Evolutionary conservation across 2,888 invertebrate genomes (phyloP).

Genomic region (Hemicrepidius hirtus): DNA sequence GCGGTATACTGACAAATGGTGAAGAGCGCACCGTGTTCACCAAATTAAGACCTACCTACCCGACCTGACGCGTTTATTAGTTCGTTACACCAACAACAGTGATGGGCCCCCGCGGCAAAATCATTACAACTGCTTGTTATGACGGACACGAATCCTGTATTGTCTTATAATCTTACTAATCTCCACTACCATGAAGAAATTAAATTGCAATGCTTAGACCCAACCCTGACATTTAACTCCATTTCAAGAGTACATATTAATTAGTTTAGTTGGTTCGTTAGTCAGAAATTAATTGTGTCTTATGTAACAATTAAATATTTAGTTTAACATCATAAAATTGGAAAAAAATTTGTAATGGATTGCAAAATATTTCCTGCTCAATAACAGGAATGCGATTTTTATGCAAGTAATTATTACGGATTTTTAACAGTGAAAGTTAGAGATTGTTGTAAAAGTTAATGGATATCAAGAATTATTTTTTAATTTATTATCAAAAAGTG

Average conservation of each 20-base stretch:
- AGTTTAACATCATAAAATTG: background rate
- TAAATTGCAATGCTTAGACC: no score
- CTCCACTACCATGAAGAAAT: no score
- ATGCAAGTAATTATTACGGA: background rate
- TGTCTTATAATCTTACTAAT: background rate
- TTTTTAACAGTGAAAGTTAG: slow-evolving; percentile 15
- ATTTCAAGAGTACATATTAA: no score
- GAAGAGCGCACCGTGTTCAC: slow-evolving; percentile 50
- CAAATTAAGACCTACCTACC: slow-evolving; percentile 58
- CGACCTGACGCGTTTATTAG: slow-evolving; percentile 54
- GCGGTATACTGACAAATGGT: slow-evolving; percentile 55
- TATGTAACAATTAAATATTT: no score
- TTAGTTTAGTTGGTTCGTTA: no score
- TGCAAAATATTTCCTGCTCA: background rate
- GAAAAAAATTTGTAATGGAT: background rate
- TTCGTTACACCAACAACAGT: slow-evolving; percentile 54
- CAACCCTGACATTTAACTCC: no score
- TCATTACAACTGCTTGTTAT: background rate
- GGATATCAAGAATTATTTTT: background rate
- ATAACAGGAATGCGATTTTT: slow-evolving; percentile 5
- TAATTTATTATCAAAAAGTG: background rate
- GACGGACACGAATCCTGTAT: background rate
- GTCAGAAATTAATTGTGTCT: no score
- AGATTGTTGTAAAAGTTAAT: slow-evolving; percentile 3
- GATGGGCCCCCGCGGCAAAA: slow-evolving; percentile 45